Conservation (phyloP, 1,140 invertebrate species). For the Aphidius gifuensis region DNA sequence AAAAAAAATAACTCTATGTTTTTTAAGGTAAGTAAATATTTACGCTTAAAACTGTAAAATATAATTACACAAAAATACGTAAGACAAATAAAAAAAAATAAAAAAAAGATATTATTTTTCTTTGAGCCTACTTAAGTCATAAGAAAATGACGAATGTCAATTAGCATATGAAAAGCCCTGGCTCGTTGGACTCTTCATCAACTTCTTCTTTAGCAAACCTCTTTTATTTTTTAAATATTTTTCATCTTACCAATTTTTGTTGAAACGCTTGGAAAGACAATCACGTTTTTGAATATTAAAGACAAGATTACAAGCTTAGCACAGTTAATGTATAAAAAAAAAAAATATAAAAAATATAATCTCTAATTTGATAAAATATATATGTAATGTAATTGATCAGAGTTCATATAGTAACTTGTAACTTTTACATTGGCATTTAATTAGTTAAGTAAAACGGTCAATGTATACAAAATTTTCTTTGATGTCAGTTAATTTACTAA, state of each 20-base stretch:
- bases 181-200: slow-evolving; percentile 21
- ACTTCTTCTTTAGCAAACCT: background rate
- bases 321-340: slow-evolving; percentile 24
- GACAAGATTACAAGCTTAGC: slow-evolving; percentile 56
- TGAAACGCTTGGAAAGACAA: slow-evolving; percentile 50
- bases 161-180: slow-evolving; percentile 57
- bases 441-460: slow-evolving; percentile 52
- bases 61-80: no score
- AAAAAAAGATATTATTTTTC: slow-evolving; percentile 8
- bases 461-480: slow-evolving; percentile 47
- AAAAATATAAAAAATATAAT: slow-evolving; percentile 41
- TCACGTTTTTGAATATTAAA: slow-evolving; percentile 60
- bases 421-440: slow-evolving; percentile 38
- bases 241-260: no score
- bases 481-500: slow-evolving; percentile 57
- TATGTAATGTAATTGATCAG: no score
- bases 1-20: no score
- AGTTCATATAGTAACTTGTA: background rate
- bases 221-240: background rate
- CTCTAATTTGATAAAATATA: slow-evolving; percentile 27
- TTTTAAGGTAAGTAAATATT: no score
- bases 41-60: no score
- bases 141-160: slow-evolving; percentile 55
- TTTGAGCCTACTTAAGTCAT: slow-evolving; percentile 52
- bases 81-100: no score